These are phyloP conservation scores for Ormyrus nitidulus DNA, from an alignment of 2,888 invertebrate genomes.

Conservation along the genomic window DNA sequence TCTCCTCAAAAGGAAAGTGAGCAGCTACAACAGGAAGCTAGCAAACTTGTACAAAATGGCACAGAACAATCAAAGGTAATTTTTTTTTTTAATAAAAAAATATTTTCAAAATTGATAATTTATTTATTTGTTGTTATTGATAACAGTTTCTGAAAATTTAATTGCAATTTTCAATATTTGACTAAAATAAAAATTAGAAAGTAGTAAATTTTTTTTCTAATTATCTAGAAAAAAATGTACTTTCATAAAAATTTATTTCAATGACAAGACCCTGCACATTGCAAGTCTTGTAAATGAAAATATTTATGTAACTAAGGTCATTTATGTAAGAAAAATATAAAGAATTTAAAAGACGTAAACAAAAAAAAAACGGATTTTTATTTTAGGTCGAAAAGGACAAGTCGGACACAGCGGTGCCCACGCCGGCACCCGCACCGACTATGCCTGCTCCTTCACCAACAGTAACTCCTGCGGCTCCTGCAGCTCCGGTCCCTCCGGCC, in stretches of 20 bases:
- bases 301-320: too few relatives aligned
- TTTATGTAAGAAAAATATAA: too few relatives aligned
- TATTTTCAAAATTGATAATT: neutral
- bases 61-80: conserved; percentile 52
- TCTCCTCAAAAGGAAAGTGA: conserved; percentile 43
- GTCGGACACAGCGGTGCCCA: neutral
- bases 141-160: too few relatives aligned
- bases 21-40: conserved; percentile 36
- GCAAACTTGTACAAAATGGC: conserved; percentile 56
- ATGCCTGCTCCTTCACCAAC: neutral
- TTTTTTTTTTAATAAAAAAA: neutral
- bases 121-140: neutral
- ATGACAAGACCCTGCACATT: too few relatives aligned
- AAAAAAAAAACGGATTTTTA: neutral
- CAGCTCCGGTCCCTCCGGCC: neutral
- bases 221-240: too few relatives aligned
- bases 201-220: neutral
- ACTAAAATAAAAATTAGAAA: neutral
- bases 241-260: too few relatives aligned
- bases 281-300: too few relatives aligned
- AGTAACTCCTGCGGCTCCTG: neutral
- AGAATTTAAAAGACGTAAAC: too few relatives aligned
- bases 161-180: neutral
- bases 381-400: conserved; percentile 50
- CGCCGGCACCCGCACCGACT: neutral